A percentile compares a stretch with the other conserved stretches of the same genome.
phyloP scores from a whole-genome alignment of 1,140 invertebrate species.

The Drosophila oshimai region DNA sequence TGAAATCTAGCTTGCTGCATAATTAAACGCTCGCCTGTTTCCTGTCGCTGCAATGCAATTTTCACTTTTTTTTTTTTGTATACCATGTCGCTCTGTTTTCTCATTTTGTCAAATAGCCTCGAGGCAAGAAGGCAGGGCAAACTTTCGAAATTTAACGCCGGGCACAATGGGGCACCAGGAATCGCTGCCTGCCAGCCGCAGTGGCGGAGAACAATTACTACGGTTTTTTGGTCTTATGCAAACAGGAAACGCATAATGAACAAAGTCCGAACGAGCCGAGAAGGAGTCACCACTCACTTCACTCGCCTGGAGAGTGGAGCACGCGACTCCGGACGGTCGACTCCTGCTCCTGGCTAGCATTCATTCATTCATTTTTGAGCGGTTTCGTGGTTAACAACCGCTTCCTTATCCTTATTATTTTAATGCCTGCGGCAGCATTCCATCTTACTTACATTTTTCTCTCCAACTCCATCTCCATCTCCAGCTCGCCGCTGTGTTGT shows the following conservation, averaged over 20 bases:
- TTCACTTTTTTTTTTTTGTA: constrained; percentile 31
- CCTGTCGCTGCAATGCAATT: constrained; percentile 43
- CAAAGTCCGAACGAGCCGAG: constrained; percentile 46
- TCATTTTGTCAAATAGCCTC: constrained; percentile 62
- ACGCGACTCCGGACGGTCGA: constrained; percentile 9
- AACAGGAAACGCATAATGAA: constrained; percentile 81
- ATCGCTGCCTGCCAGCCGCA: constrained; percentile 27
- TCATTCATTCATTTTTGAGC: constrained; percentile 80
- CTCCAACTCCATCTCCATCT: too few species aligned
- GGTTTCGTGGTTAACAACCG: constrained; percentile 79
- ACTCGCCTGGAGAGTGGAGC: constrained; percentile 29
- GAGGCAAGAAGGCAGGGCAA: constrained; percentile 44
- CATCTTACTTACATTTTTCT: constrained; percentile 76
- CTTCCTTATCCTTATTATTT: constrained; percentile 81
- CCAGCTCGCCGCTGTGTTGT: constrained; percentile 21
- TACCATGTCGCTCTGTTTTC: constrained; percentile 25
- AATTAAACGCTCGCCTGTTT: constrained; percentile 42
- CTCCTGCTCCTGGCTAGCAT: constrained; percentile 14
- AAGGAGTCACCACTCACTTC: constrained; percentile 47
- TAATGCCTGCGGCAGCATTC: constrained; percentile 78
- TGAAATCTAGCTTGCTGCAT: constrained; percentile 22
- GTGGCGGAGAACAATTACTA: constrained; percentile 64
- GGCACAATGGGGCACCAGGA: constrained; percentile 55
- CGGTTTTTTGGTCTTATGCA: constrained; percentile 56
- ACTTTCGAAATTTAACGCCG: constrained; percentile 80